Evolutionary conservation across 1,140 invertebrate species (phyloP).

Genomic region (Phymorhynchus buccinoides): DNA sequence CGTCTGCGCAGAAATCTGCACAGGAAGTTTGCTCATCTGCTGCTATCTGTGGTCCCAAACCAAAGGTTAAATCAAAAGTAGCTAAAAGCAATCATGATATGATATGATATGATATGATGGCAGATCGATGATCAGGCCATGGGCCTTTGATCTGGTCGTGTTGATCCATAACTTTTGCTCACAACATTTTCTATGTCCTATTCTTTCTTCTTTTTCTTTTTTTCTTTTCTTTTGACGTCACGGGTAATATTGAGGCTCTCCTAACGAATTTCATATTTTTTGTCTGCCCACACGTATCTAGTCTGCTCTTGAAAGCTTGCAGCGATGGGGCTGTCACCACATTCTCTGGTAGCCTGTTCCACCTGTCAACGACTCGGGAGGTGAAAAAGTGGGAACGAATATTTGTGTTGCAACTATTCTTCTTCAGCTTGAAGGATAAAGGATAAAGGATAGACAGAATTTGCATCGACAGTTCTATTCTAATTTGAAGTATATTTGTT

Average conservation of each 20-base stretch:
- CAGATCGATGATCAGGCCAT: too few relatives aligned
- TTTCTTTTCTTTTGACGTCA: too few relatives aligned
- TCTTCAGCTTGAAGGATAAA: too few relatives aligned
- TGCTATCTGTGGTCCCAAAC: background rate
- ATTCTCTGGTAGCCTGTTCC: background rate
- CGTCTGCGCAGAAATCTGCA: slow-evolving; percentile 39
- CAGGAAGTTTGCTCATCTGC: slow-evolving; percentile 31
- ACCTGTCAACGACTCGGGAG: background rate
- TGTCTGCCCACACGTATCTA: too few relatives aligned
- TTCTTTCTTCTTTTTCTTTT: too few relatives aligned
- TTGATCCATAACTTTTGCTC: background rate
- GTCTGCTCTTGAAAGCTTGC: background rate
- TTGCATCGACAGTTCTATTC: too few relatives aligned
- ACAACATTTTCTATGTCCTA: too few relatives aligned
- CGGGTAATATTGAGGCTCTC: too few relatives aligned
- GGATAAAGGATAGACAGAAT: too few relatives aligned
- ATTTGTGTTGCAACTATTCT: too few relatives aligned
- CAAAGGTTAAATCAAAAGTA: background rate
- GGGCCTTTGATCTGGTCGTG: background rate
- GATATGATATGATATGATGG: too few relatives aligned
- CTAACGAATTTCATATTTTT: too few relatives aligned
- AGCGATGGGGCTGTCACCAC: background rate
- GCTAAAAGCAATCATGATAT: background rate
- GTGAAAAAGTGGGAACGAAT: background rate
- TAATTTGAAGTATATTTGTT: background rate